A percentile compares a stretch with the other conserved stretches of the same genome.
Evolutionary conservation across 2,797 vertebrate species (phyloP).

Genomic region (Discoglossus pictus): DNA sequence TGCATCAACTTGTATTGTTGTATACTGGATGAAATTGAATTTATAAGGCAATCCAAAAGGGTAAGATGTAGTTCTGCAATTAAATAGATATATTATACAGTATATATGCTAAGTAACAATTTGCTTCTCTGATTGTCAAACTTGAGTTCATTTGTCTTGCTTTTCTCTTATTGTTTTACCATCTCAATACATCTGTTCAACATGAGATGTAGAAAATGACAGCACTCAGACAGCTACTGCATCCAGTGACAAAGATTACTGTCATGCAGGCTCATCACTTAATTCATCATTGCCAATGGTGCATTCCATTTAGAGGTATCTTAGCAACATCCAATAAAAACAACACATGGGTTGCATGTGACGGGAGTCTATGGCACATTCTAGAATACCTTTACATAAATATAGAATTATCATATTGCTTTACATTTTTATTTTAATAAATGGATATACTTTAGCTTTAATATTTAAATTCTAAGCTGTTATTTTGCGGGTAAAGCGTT

Average conservation of each 20-base stretch:
- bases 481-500: slow-evolving; percentile 32
- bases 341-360: slow-evolving; percentile 74
- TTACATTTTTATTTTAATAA: slow-evolving; percentile 87
- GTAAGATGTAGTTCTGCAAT: slow-evolving; percentile 29
- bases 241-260: slow-evolving; percentile 94
- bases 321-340: slow-evolving; percentile 93
- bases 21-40: background rate
- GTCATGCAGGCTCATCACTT: slow-evolving; percentile 91
- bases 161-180: slow-evolving; percentile 72
- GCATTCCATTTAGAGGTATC: slow-evolving; percentile 91
- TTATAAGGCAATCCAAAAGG: background rate
- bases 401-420: slow-evolving; percentile 79
- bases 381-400: slow-evolving; percentile 86
- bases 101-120: slow-evolving; percentile 19
- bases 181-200: slow-evolving; percentile 96
- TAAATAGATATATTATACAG: slow-evolving; percentile 35
- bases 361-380: slow-evolving; percentile 73
- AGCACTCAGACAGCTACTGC: slow-evolving; percentile 96
- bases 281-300: slow-evolving; percentile 96
- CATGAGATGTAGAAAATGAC: slow-evolving; percentile 97
- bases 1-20: background rate
- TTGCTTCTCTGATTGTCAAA: slow-evolving; percentile 52
- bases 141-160: slow-evolving; percentile 59
- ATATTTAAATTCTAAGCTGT: slow-evolving; percentile 71
- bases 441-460: slow-evolving; percentile 73